Evolutionary conservation across 64 coral and sea anemone species (phyloP).

Genomic region (Actinia equina): DNA sequence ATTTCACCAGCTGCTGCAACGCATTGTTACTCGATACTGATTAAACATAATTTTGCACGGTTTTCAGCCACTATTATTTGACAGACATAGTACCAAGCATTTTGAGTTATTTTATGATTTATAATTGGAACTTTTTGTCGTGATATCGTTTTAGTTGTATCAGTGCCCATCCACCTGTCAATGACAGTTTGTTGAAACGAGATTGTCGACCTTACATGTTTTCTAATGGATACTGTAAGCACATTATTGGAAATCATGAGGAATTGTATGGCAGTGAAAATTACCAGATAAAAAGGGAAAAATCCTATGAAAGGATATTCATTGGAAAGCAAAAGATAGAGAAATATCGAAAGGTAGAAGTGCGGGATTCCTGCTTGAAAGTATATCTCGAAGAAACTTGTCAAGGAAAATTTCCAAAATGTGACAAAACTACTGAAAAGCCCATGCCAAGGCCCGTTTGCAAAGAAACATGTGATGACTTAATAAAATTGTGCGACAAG

Average conservation of each 20-base stretch:
- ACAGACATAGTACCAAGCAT: too few species aligned
- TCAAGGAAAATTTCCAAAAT: not conserved
- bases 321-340: not conserved
- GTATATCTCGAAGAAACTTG: not conserved
- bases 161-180: not conserved
- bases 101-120: too few species aligned
- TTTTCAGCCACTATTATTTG: too few species aligned
- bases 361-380: not conserved
- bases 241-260: not conserved
- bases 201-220: not conserved
- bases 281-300: not conserved
- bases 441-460: not conserved
- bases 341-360: not conserved
- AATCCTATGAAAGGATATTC: not conserved
- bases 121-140: too few species aligned
- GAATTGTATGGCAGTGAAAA: not conserved
- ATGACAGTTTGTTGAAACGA: not conserved
- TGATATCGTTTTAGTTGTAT: not conserved
- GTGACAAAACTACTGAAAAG: not conserved
- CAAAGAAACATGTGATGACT: not conserved
- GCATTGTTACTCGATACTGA: too few species aligned
- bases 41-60: too few species aligned
- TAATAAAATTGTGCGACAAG: not conserved
- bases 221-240: not conserved
- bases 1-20: too few species aligned